These are phyloP conservation scores for Drosophila persimilis DNA, from an alignment of 1,140 invertebrate species.

Conservation along the genomic window DNA sequence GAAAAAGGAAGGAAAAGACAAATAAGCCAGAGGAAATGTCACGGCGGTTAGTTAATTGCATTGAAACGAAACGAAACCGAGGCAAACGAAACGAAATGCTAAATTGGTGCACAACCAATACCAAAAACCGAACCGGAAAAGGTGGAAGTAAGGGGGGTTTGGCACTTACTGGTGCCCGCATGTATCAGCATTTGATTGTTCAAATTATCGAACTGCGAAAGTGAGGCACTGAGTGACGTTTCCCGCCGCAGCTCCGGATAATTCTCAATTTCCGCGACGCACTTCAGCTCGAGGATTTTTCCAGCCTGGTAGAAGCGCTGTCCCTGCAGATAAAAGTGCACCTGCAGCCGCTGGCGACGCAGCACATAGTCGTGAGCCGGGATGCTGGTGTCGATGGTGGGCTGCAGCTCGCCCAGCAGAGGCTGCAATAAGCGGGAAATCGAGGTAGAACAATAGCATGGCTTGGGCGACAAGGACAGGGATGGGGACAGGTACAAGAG, in stretches of 20 bases:
- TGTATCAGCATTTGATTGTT: slow-evolving; percentile 82
- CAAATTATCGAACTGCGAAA: slow-evolving; percentile 76
- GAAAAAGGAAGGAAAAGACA: slow-evolving; percentile 7
- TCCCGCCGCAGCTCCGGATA: slow-evolving; percentile 76
- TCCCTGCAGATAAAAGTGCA: slow-evolving; percentile 77
- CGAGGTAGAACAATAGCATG: neutral
- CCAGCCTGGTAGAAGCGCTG: slow-evolving; percentile 70
- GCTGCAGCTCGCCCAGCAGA: slow-evolving; percentile 69
- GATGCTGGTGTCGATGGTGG: slow-evolving; percentile 72
- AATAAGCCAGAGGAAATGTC: slow-evolving; percentile 1
- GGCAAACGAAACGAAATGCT: slow-evolving; percentile 1
- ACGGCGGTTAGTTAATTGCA: slow-evolving; percentile 19
- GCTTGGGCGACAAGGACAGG: no score
- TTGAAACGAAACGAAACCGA: neutral
- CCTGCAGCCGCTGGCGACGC: slow-evolving; percentile 69
- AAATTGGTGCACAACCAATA: slow-evolving; percentile 2
- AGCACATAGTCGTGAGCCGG: slow-evolving; percentile 78
- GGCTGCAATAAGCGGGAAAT: slow-evolving; percentile 44
- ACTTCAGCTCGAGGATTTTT: slow-evolving; percentile 75
- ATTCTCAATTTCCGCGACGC: slow-evolving; percentile 81
- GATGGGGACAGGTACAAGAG: no score
- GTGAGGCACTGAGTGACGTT: slow-evolving; percentile 60
- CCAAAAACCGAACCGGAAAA: slow-evolving; percentile 3
- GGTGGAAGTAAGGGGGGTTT: neutral
- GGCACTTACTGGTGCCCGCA: slow-evolving; percentile 61